These are phyloP conservation scores for Trogon surrucura DNA, from an alignment of 2,113 vertebrate species.

Conservation along the genomic window DNA sequence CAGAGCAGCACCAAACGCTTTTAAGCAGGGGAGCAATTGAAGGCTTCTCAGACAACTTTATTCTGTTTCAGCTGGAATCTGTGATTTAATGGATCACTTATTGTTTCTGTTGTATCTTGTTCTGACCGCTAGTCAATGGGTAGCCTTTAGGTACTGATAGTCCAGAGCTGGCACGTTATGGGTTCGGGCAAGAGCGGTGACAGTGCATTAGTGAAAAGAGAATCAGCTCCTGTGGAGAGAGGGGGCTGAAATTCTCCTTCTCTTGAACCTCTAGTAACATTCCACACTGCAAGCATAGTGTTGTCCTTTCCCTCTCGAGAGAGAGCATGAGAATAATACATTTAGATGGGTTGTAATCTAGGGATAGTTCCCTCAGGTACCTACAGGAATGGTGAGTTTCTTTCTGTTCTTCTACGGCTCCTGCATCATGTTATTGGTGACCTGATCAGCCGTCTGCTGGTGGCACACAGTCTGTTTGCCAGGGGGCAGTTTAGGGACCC, in stretches of 20 bases:
- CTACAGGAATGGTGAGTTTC: neutral
- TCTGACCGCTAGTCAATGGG: neutral
- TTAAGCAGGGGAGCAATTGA: neutral
- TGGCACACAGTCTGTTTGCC: neutral
- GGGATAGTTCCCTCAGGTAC: neutral
- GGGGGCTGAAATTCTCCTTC: neutral
- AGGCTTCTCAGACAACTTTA: neutral
- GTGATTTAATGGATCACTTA: neutral
- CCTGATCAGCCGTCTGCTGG: neutral
- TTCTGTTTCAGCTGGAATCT: neutral
- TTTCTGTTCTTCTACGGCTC: neutral
- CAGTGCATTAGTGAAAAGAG: neutral
- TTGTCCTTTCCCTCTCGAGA: neutral
- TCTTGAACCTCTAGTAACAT: neutral
- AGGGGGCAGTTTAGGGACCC: neutral
- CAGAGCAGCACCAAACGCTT: neutral
- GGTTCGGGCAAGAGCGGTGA: neutral
- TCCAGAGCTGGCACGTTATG: too few relatives aligned
- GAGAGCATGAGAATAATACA: neutral
- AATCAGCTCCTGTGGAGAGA: neutral
- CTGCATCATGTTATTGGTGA: neutral
- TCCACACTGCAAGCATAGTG: neutral
- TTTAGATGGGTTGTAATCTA: neutral
- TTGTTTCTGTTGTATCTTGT: neutral
- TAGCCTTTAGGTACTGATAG: neutral